Conservation (phyloP, 1,140 invertebrate genomes). For the Drosophila suzukii region DNA sequence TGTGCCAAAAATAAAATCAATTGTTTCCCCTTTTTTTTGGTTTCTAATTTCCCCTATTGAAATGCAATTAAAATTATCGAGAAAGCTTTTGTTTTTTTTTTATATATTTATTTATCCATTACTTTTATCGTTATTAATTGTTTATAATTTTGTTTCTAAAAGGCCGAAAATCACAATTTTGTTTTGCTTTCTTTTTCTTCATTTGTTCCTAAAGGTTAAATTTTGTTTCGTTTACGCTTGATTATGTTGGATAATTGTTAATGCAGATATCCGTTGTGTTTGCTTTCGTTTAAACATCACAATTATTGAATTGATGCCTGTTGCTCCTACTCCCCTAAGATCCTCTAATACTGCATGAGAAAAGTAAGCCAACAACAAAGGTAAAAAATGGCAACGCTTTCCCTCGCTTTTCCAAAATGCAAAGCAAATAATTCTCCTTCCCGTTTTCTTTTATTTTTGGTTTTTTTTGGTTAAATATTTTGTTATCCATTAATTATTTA, state of each 20-base stretch:
- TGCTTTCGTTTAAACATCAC: slow-evolving; percentile 69
- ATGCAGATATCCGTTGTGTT: slow-evolving; percentile 27
- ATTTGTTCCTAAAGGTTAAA: slow-evolving; percentile 81
- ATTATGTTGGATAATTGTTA: slow-evolving; percentile 52
- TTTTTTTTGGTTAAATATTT: slow-evolving; percentile 43
- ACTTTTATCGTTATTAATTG: slow-evolving; percentile 44
- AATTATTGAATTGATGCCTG: slow-evolving; percentile 76
- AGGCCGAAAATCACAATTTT: slow-evolving; percentile 85
- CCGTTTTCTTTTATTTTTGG: slow-evolving; percentile 17
- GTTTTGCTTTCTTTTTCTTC: slow-evolving; percentile 75
- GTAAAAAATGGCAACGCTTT: slow-evolving; percentile 49
- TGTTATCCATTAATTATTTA: slow-evolving; percentile 50
- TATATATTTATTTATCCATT: slow-evolving; percentile 51
- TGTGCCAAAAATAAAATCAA: slow-evolving; percentile 32
- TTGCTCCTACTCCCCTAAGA: slow-evolving; percentile 33
- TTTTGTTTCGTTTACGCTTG: slow-evolving; percentile 63
- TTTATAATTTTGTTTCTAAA: slow-evolving; percentile 83
- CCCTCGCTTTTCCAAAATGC: slow-evolving; percentile 54
- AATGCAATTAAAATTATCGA: slow-evolving; percentile 55
- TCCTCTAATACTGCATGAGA: slow-evolving; percentile 72
- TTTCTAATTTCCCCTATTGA: slow-evolving; percentile 28
- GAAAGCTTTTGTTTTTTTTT: slow-evolving; percentile 59
- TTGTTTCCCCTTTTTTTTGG: not conserved
- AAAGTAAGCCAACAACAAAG: slow-evolving; percentile 79
- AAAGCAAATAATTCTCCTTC: slow-evolving; percentile 41